Evolutionary conservation across 2,888 invertebrate genomes (phyloP), one percentile per base, ranked within the genome.

Genomic region (Neoscelio sp.): DNA sequence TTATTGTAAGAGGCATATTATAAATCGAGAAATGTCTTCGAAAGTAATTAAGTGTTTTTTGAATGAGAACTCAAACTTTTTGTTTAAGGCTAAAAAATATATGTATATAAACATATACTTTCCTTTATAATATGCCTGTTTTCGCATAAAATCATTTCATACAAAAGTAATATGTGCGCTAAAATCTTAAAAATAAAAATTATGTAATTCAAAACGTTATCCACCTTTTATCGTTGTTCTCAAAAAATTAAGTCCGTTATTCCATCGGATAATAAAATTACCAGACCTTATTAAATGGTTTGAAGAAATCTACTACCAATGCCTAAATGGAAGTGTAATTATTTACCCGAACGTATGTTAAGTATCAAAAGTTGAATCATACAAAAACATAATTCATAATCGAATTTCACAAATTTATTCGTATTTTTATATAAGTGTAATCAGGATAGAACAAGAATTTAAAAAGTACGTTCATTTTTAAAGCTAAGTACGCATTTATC

Each of bases 401-500:
- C 56, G 48, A 68, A 68, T 68, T 67, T 56, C 68, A 68, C 46
- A 70, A 70, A 58, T 70, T 58, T 70, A 70, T 70, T 70, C 26
- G 48, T 40, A 40, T 58, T 58, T 58, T 58, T 70, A 70, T 58
- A 70, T 50, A 58, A 38, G 15, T 68, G 48, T 60, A 12, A 44
- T 58, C 68, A 68, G 56, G 40, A 42, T 58, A 70, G 60, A 70
- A 60, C 50, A 70, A 70, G 60, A 70, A 50, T 56, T 70, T 50
- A 42, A 58, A 70, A 60, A 70, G 68, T 70, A 60, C 50, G 15
- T 12, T 35, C 60, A 70, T 48, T 3, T 8, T 48, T 48, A 70
- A 50, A 60, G 48, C 60, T 70, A 70, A 30, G 6, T 60, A 46
- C 60, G 70, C 60, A 50, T 50, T 40, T 60, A 33, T 60, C 33